Base-by-base conservation (phyloP, 1,140 invertebrate species). In the Polypedilum pembai region DNA sequence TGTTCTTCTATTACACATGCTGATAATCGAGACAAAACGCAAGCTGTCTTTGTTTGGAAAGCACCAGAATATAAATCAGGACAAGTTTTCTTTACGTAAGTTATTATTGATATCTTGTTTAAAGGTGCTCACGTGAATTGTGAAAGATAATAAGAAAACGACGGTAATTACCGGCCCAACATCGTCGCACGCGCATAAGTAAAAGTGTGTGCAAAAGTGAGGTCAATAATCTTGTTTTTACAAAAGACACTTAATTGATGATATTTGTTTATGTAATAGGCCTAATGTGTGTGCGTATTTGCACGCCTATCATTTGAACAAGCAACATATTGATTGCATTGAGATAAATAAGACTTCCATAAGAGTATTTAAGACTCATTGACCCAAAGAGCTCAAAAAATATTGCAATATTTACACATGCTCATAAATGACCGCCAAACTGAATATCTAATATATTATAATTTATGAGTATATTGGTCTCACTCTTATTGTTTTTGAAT, bases 1-100 rank as follows among this genome's bases (percentile, higher is more conserved):
- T 93, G 92, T 80, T 87, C 90, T n/a, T 86, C 90, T 20, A 86
- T 92, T 75, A 92, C 91, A 10, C 91, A 93, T 78, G 88, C 87
- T 4, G 91, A 93, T 81, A 90, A 90, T n/a, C 84, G 86, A 65
- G 87, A 90, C 76, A 93, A 93, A 79, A 82, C 87, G 40, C 85
- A 87, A 41, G 91, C 90, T 1, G 89, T 86, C 10, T 83, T 93
- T 15, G 81, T 91, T 17, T 93, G 91, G 91, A 86, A 86, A 78
- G 90, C 91, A 2, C 91, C 91, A 1, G 78, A 84, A 21, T 85
- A 90, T 75, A 82, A 83, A 15, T 83, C 84, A 5, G 90, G 90
- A 74, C 84, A 85, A 76, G 90, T 92, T 56, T 92, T 91, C 80
- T 92, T 92, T 78, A 91, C 90, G 91, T 92, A 84, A 91, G 89